These are phyloP conservation scores for Physella acuta DNA, from an alignment of 1,140 invertebrate genomes.

Conservation along the genomic window DNA sequence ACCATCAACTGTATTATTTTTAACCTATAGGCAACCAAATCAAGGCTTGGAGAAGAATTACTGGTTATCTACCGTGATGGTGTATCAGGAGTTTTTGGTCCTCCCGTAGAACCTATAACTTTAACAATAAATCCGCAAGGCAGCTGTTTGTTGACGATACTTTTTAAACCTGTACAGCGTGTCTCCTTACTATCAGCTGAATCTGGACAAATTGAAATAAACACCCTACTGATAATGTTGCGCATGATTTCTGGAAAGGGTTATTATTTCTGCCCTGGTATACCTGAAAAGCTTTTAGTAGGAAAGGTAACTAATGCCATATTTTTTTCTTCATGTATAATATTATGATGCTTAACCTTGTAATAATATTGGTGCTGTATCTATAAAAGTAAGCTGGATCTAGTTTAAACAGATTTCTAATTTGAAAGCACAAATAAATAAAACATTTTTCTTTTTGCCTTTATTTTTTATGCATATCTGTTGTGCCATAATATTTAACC, in stretches of 20 bases:
- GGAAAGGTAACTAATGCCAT: conserved; percentile 17
- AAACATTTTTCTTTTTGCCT: too few species aligned
- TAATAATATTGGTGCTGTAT: too few species aligned
- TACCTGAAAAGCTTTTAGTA: conserved; percentile 9
- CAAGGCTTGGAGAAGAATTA: not conserved
- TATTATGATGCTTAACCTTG: too few species aligned
- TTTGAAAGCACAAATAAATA: too few species aligned
- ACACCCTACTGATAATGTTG: not conserved
- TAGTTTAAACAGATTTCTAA: too few species aligned
- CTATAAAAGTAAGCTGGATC: too few species aligned
- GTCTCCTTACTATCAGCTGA: not conserved
- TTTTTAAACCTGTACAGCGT: conserved; percentile 12
- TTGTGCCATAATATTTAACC: too few species aligned
- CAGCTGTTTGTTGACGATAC: not conserved
- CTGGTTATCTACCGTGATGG: conserved; percentile 7
- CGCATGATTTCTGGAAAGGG: conserved; percentile 10
- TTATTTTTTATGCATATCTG: too few species aligned
- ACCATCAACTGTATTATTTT: not conserved
- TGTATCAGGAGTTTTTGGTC: conserved; percentile 9
- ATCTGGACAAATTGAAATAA: conserved; percentile 2
- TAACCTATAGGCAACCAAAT: conserved; percentile 17
- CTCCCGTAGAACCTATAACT: conserved; percentile 4
- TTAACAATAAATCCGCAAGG: conserved; percentile 7
- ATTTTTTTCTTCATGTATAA: too few species aligned
- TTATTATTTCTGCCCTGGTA: conserved; percentile 6